Evolutionary conservation across 2,888 invertebrate species (phyloP).

Genomic region (Psylliodes chrysocephalus): DNA sequence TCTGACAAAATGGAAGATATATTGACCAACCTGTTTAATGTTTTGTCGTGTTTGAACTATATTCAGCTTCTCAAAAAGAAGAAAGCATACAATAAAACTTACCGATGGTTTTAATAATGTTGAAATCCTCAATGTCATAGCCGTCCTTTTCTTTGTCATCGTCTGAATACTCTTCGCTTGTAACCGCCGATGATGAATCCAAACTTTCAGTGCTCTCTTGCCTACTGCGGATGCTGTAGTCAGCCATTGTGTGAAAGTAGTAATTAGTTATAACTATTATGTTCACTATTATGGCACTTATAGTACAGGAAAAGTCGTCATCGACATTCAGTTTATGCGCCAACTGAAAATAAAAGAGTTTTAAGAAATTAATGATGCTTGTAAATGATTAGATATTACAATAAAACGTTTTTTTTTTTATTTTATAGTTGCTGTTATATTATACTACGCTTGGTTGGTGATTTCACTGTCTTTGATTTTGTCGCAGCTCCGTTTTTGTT

Average conservation of each 20-base stretch:
- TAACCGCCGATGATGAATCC: slow-evolving; percentile 57
- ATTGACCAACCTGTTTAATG: too few species aligned
- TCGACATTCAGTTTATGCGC: neutral
- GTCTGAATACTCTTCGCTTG: slow-evolving; percentile 69
- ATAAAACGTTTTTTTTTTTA: too few species aligned
- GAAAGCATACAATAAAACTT: too few species aligned
- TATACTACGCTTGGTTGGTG: too few species aligned
- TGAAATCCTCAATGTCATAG: slow-evolving; percentile 78
- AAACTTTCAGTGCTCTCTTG: slow-evolving; percentile 63
- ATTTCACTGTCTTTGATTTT: too few species aligned
- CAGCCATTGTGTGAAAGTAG: slow-evolving; percentile 49
- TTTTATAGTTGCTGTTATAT: too few species aligned
- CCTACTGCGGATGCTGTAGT: slow-evolving; percentile 55
- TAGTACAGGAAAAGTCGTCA: slow-evolving; percentile 9
- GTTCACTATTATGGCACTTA: slow-evolving; percentile 9
- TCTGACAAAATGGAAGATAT: too few species aligned
- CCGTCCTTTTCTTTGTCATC: slow-evolving; percentile 66
- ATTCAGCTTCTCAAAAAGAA: too few species aligned
- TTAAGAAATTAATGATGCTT: neutral
- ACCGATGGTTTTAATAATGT: slow-evolving; percentile 90
- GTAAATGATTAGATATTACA: too few species aligned
- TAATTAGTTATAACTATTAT: slow-evolving; percentile 20
- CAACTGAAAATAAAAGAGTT: neutral
- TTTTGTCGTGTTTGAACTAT: too few species aligned
- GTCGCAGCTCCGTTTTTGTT: too few species aligned